Evolutionary conservation across 2,113 vertebrate genomes (phyloP), one percentile per base, ranked within the genome.

Genomic region (Micromys minutus): DNA sequence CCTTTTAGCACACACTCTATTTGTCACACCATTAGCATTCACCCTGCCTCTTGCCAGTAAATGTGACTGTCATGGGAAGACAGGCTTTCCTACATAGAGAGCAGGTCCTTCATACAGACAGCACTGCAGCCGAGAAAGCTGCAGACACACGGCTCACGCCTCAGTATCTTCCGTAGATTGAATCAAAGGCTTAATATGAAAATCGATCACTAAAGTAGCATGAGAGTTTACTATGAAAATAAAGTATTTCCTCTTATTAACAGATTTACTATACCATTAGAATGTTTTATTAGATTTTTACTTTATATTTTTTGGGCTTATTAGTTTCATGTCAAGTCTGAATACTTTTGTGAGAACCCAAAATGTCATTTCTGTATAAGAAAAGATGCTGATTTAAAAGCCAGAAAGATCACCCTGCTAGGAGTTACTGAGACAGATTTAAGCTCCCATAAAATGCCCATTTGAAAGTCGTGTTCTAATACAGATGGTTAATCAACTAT

Each of bases 181-280:
- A 39, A 91, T 65, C 52, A 90, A 90, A 94, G 76, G 87, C 93
- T 93, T 94, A 95, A 95, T 94, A 52, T 93, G 67, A 89, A 87
- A 95, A 97, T 95, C 57, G 29, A 69, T 55, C 95, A 93, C 96
- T 92, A 79, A 94, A 93, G 42, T 95, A 97, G 71, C 87, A 81
- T 97, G 67, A 96, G 96, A 93, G 45, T 93, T 97, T 89, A 69
- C 89, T 93, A 29, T 92, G 93, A 96, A 97, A 98, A 95, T 87
- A 96, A 98, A 94, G 88, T 94, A 31, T 97, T 87, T 92, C 55
- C 50, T 81, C 24, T 90, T 95, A 36, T 92, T 95, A 94, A 61
- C 71, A 72, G 72, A 88, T 94, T 84, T 72, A 45, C 34, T 47
- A 97, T 90, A 92, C 39, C 69, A 92, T 57, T 81, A 97, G 57